Base-by-base conservation (phyloP, 2,888 invertebrate species). In the Diogma glabrata region DNA sequence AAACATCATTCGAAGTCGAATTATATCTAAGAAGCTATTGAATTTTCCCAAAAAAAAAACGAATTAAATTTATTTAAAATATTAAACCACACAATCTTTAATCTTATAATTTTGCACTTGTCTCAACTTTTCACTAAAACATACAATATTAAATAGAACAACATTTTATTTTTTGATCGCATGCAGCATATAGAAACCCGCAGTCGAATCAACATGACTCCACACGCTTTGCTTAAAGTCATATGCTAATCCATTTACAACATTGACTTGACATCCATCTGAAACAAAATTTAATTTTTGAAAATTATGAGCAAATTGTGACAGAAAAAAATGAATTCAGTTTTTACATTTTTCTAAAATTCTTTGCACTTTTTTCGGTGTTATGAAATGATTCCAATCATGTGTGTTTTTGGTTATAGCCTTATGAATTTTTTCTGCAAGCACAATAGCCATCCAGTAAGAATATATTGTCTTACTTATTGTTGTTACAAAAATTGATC, bases 331-430 rank as follows among this genome's bases (percentile, higher is more conserved):
- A 47, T 47, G 55, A 72, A 81, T n/a, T n/a, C n/a, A n/a, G n/a
- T n/a, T n/a, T 81, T 78, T 75, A 91, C 90, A 76, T 69, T 77
- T 75, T 60, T 83, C 81, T 49, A 90, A 69, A 49, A 84, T 66
- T 57, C 76, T 73, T 57, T 82, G 78, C n/a, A 92, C 72, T 57
- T 91, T 85, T 49, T 78, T 73, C 0, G 93, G 92, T 1, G 80
- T 72, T 16, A 92, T 79, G 68, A 96, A 91, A 69, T 92, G 91
- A 8, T 90, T 79, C 79, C 86, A 93, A 53, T 92, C 81, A 67
- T 99, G 97, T 0, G 93, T 91, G 4, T 94, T 94, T 57, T 70
- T 71, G 0, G 96, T 94, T 12, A 92, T 64, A 1, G 84, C 49
- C 28, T 74, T 72, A 0, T 92, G 60, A 1, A 92, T 56, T 66